Percentiles rank a stretch among this genome's conserved stretches.
Conservation (phyloP, 2,797 vertebrate genomes). For the Cirrhinus molitorella region DNA sequence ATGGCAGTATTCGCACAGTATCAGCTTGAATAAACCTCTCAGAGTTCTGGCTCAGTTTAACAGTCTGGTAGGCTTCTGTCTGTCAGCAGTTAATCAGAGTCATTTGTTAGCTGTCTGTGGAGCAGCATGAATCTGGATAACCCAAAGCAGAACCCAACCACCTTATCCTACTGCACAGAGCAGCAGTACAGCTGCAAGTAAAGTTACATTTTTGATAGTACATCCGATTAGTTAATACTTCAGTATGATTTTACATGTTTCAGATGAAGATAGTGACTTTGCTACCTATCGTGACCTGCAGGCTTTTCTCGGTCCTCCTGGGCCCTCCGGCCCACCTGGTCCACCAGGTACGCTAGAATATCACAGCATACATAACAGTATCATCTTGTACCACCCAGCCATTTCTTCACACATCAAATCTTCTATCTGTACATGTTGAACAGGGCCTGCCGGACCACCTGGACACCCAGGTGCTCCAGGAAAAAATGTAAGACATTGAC, state of each 20-base stretch:
- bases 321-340: conserved; percentile 59
- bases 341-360: conserved; percentile 56
- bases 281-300: conserved; percentile 27
- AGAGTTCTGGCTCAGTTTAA: conserved; percentile 54
- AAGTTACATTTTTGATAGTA: background rate
- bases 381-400: background rate
- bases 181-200: conserved; percentile 32
- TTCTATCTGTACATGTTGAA: conserved; percentile 46
- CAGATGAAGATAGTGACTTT: conserved; percentile 55
- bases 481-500: conserved; percentile 53
- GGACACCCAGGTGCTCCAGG: conserved; percentile 74
- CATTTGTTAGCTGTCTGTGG: conserved; percentile 71
- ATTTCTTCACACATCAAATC: background rate
- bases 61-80: conserved; percentile 60
- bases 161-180: conserved; percentile 54
- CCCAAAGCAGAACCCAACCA: conserved; percentile 24
- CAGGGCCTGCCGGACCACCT: conserved; percentile 80
- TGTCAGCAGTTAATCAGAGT: conserved; percentile 67
- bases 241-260: background rate
- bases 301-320: conserved; percentile 50
- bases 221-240: background rate
- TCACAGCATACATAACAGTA: background rate
- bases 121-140: conserved; percentile 58
- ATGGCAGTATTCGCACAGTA: conserved; percentile 8
- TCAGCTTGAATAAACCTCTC: background rate